Evolutionary conservation across 53 echinoderm and acorn worm species (phyloP), one percentile per base, ranked within the genome.

Genomic region (Holothuria leucospilota): DNA sequence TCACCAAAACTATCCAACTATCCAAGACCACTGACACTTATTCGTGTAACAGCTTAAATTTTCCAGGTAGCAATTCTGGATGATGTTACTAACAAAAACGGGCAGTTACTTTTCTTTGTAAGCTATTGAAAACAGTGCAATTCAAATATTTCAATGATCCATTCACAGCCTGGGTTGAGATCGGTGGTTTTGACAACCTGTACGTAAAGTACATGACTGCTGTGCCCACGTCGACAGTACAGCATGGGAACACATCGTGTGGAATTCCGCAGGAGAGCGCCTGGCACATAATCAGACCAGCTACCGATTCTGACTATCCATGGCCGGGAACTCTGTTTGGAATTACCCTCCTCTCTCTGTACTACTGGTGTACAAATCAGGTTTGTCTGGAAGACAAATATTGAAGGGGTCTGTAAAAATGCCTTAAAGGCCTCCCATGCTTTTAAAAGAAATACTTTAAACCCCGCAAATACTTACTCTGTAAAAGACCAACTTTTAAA

Each of bases 361-460:
- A 92, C 71, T 94, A 91, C 89, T 94, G 90, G 84, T 94, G 94
- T 71, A 91, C 94, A 46, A 94, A 94, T 72, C 94, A 94, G 92
- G 94, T 91, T 40, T 64, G 64, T 9, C 46, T 11, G 46, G 11
- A 9, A 46, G 11, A 46, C 46, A 46, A 8, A 46, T n/a, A n/a
- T n/a, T 46, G 8, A 11, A 46, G 46, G 11, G 11, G 11, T 46
- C 46, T 46, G 11, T 46, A 46, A 46, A 46, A 46, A 46, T 5
- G 3, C 11, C 11, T 46, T 46, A 7, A 7, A 46, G 46, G 11
- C 6, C 46, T n/a, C 8, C 46, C 46, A 7, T 46, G 11, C 46
- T 46, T 46, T 34, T 11, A 46, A 46, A 2, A 46, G 46, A 46
- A 5, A 9, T 46, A 2, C 11, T 46, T 46, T 46, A n/a, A 46